Percentiles rank a stretch among this genome's conserved stretches.
These are phyloP conservation scores for Lepus americanus DNA, from an alignment of 2,113 vertebrate species.

Conservation along the genomic window DNA sequence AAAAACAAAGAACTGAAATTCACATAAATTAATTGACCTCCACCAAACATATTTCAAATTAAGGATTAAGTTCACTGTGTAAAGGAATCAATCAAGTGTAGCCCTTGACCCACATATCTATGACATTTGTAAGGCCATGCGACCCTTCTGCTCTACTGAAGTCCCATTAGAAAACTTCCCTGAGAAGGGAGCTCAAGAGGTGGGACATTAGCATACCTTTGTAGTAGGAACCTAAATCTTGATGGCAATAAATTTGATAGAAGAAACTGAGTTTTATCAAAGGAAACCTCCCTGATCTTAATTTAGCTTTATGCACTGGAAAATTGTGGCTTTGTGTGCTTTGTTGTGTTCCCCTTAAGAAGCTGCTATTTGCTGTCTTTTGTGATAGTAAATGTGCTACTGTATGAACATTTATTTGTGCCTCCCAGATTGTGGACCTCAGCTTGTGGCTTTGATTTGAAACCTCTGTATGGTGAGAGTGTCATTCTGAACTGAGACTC, in stretches of 20 bases:
- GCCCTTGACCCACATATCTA: background rate
- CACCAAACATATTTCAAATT: constrained; percentile 31
- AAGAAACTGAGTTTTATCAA: constrained; percentile 43
- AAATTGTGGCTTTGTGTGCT: background rate
- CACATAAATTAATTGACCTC: constrained; percentile 27
- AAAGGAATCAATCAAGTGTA: constrained; percentile 5
- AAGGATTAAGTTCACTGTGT: constrained; percentile 34
- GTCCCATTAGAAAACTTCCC: background rate
- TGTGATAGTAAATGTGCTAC: constrained; percentile 46
- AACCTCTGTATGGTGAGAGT: constrained; percentile 57
- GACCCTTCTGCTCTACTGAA: background rate
- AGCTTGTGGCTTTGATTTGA: constrained; percentile 80
- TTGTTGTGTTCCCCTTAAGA: background rate
- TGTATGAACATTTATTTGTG: constrained; percentile 67
- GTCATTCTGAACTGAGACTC: constrained; percentile 86
- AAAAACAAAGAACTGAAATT: constrained; percentile 44
- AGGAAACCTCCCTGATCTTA: constrained; percentile 27
- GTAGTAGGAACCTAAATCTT: background rate
- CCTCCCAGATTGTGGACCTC: constrained; percentile 44
- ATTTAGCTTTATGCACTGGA: background rate
- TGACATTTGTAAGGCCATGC: background rate
- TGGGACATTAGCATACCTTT: background rate
- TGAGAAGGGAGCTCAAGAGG: background rate
- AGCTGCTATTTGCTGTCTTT: constrained; percentile 56
- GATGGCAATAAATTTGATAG: constrained; percentile 33